Base-by-base conservation (phyloP, 1,140 invertebrate genomes). In the Hyposmocoma kahamanoa region DNA sequence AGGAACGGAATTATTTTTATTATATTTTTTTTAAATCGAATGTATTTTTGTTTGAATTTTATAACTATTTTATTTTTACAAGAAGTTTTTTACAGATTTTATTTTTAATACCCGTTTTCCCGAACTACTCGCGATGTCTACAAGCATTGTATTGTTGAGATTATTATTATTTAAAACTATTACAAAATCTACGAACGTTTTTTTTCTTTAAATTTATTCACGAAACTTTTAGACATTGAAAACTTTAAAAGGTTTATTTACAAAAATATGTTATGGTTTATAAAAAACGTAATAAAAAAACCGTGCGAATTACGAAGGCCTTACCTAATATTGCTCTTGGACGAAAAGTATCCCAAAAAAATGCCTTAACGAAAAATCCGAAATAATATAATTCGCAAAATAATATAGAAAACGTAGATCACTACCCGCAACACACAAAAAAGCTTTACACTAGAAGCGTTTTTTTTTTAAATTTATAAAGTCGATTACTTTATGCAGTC, bases 251-350 rank as follows among this genome's bases (percentile, higher is more conserved):
- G 6, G 32, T 36, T 30, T 36, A 36, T 36, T 36, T 36, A 36
- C 32, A 36, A 36, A 36, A 36, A 26, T 6, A 36, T 15, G 50
- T 51, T 58, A 10, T 6, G 10, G n/a, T 42, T 38, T 38, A 45
- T 47, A 49, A 34, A 42, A 42, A 56, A 50, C 42, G 13, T 32
- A 30, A 24, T 30, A 18, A 18, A 15, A 47, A 51, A 50, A 56
- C 55, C 51, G 56, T 54, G 42, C 44, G 20, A 20, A 39, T 44
- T 48, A 55, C 22, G 24, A 52, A 49, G 42, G 45, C 48, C 51
- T 67, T 72, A 78, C 32, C 71, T 80, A 80, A 60, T 80, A 84
- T 81, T 81, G 80, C 77, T 78, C 75, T 49, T 51, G 50, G 57
- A 62, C 34, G 46, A 53, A 59, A 53, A 59, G n/a, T n/a, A n/a